Conservation (phyloP, 2,888 invertebrate genomes). For the Nysson spinosus region DNA sequence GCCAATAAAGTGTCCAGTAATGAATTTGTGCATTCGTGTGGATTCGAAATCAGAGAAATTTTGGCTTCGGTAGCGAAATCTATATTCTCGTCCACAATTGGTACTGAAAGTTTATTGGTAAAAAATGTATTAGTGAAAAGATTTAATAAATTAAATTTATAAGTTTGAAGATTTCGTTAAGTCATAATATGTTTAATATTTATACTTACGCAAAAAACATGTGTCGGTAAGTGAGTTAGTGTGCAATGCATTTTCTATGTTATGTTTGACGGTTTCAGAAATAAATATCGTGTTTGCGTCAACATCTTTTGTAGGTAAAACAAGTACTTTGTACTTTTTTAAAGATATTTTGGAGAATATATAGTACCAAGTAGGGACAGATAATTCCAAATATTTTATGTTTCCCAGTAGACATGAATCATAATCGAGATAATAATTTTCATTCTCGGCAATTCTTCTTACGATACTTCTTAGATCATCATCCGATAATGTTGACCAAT, state of each 20-base stretch:
- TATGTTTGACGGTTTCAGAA: conserved; percentile 66
- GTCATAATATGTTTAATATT: too few relatives aligned
- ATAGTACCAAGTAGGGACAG: conserved; percentile 50
- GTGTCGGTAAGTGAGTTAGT: conserved; percentile 35
- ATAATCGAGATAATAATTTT: conserved; percentile 53
- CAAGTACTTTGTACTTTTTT: conserved; percentile 66
- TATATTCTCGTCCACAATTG: conserved; percentile 33
- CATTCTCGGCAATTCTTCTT: conserved; percentile 30
- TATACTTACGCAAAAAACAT: conserved; percentile 69
- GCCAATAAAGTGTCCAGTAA: conserved; percentile 81
- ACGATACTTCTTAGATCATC: conserved; percentile 46
- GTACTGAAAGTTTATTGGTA: conserved; percentile 52
- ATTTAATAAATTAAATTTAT: too few relatives aligned
- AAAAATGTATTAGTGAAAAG: neutral
- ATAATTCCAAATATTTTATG: conserved; percentile 15
- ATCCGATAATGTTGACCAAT: conserved; percentile 49
- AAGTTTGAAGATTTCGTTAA: too few relatives aligned
- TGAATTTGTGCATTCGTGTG: conserved; percentile 64
- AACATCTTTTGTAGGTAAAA: conserved; percentile 48
- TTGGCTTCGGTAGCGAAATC: conserved; percentile 63
- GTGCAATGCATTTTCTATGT: conserved; percentile 59
- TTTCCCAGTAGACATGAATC: conserved; percentile 62
- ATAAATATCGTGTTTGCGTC: conserved; percentile 54
- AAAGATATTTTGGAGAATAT: conserved; percentile 58
- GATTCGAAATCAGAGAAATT: conserved; percentile 67